A percentile compares a stretch with the other conserved stretches of the same genome.
phyloP scores from a whole-genome alignment of 2,797 vertebrate genomes.

The Pangasius djambal region DNA sequence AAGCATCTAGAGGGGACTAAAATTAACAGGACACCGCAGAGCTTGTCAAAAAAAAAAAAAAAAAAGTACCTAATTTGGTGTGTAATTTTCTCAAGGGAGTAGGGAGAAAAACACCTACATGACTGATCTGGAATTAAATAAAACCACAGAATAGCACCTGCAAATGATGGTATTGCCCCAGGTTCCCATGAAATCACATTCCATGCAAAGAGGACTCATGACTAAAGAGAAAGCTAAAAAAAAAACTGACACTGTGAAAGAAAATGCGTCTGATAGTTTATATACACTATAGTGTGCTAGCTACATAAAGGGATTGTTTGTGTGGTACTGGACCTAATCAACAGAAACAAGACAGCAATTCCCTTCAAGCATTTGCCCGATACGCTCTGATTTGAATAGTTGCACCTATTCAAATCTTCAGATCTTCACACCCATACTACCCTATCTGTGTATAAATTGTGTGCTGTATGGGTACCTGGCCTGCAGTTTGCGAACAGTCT shows the following conservation, averaged over 20 bases:
- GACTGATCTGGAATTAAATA: not conserved
- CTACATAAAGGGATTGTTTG: not conserved
- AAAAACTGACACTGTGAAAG: not conserved
- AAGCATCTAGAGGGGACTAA: not conserved
- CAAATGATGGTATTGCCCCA: not conserved
- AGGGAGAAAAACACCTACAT: not conserved
- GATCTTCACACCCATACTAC: not conserved
- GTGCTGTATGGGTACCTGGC: constrained; percentile 76
- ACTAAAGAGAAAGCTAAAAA: not conserved
- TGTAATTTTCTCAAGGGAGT: not conserved
- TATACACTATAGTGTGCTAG: not conserved
- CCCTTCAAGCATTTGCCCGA: too few species aligned
- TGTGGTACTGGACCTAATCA: not conserved
- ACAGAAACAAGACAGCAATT: not conserved
- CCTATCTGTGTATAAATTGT: not conserved
- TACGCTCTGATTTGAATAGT: not conserved
- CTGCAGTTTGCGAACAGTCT: constrained; percentile 88
- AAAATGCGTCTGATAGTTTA: not conserved
- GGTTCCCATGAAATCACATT: not conserved
- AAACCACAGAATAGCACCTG: not conserved
- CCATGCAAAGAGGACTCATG: not conserved
- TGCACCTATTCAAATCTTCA: not conserved
- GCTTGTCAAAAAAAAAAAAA: not conserved
- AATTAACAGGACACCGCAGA: not conserved
- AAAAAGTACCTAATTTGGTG: not conserved